Evolutionary conservation across 2,113 vertebrate genomes (phyloP), one percentile per base, ranked within the genome.

Genomic region (Rousettus leschenaultii): DNA sequence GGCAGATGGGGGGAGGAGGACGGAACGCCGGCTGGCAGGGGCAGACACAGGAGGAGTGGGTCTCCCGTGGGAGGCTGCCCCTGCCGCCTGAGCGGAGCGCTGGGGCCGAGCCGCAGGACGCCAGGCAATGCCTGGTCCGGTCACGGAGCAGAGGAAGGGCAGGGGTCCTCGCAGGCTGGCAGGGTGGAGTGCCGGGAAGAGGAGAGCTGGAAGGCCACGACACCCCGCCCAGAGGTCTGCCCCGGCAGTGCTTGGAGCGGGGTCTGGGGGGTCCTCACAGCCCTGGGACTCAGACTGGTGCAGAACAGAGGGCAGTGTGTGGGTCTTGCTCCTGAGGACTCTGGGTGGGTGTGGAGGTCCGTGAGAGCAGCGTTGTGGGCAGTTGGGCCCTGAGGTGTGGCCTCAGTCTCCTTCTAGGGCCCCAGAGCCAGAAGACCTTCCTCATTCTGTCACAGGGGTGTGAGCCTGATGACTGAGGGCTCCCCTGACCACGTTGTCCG

Each of bases 341-440:
- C 28, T 14, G 66, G 38, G 26, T 0, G 55, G 35, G 22, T 1
- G 0, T 0, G 5, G 45, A 14, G 19, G 24, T 35, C 0, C 28
- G 5, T 22, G 40, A 53, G 7, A 16, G 7, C 7, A 15, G 5
- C 14, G 21, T 9, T 11, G 4, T 3, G 1, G 35, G 43, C 51
- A 2, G 15, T 38, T 2, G 8, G 70, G 26, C n/a, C 70, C n/a
- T 55, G 30, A 21, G 7, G 19, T 22, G 35, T 30, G 89, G 40
- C 83, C 38, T 65, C 77, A 2, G 0, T 40, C 51, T 40, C 61
- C 61, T 6, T 9, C 24, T n/a, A 19, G 53, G 26, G 45, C 38
- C 55, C 55, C n/a, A 70, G 68, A 89, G 40, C 65, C 35, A 28
- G 55, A 66, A 70, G 57, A 7, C 16, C 28, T 19, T 35, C n/a